Evolutionary conservation across 2,113 vertebrate species (phyloP).

Genomic region (Brienomyrus brachyistius): DNA sequence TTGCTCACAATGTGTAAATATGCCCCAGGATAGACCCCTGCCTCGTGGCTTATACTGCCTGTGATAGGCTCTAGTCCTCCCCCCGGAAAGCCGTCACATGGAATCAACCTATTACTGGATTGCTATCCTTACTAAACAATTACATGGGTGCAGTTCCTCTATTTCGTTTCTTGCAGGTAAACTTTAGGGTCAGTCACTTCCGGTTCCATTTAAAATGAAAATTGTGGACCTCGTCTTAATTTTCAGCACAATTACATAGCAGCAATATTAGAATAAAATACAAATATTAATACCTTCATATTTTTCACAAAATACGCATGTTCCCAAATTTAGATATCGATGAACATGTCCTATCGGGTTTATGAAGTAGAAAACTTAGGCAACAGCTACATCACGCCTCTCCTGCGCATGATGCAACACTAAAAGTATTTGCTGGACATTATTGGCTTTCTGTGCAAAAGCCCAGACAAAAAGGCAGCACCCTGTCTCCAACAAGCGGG

Average conservation of each 20-base stretch:
- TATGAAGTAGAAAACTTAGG: background rate
- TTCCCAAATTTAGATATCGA: background rate
- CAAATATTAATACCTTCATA: too few relatives aligned
- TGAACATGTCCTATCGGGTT: background rate
- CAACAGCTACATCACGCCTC: background rate
- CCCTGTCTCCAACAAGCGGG: background rate
- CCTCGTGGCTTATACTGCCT: background rate
- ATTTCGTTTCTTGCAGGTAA: background rate
- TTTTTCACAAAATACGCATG: background rate
- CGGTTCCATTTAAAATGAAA: background rate
- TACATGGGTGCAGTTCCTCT: background rate
- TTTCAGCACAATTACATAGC: background rate
- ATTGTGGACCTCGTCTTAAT: background rate
- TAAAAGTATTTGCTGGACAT: background rate
- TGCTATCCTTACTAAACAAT: background rate
- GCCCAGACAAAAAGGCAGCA: background rate
- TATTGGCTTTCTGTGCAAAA: background rate
- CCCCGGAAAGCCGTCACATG: background rate
- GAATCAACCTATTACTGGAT: background rate
- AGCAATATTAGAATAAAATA: background rate
- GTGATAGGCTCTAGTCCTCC: background rate
- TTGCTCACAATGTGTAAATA: background rate
- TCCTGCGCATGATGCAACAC: background rate
- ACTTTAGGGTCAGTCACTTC: background rate
- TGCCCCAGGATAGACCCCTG: background rate